Evolutionary conservation across 37 sponge, comb jelly and placozoan species (phyloP).

Genomic region (Cladorhizidae sp.): DNA sequence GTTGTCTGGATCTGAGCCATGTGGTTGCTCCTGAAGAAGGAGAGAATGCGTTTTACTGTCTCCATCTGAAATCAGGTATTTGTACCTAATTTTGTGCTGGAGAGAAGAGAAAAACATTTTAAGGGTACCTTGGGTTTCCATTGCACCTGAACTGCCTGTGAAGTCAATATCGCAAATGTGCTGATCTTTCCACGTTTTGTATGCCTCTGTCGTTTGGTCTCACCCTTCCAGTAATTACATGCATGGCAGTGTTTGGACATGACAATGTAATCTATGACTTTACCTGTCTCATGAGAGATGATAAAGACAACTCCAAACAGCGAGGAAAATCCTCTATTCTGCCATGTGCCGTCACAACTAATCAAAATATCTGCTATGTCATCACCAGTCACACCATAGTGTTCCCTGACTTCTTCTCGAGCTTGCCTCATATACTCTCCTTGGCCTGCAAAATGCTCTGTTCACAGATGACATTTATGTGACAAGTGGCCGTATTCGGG

Average conservation of each 20-base stretch:
- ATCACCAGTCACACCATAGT: neutral
- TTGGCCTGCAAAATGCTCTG: neutral
- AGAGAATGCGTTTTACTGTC: conserved; percentile 17
- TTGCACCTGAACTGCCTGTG: conserved; percentile 23
- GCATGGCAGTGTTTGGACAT: conserved; percentile 16
- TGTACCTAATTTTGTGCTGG: neutral
- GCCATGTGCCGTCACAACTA: too few relatives aligned
- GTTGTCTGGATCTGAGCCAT: conserved; percentile 23
- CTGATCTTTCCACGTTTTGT: conserved; percentile 8
- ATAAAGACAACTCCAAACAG: conserved; percentile 14
- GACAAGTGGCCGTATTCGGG: neutral
- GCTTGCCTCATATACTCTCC: neutral
- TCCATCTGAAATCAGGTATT: conserved; percentile 17
- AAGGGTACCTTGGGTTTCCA: conserved; percentile 17
- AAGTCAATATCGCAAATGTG: conserved; percentile 3
- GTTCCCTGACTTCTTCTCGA: neutral
- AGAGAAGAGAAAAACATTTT: conserved; percentile 2
- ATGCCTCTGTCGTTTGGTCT: neutral
- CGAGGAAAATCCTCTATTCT: conserved; percentile 27
- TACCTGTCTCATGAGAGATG: conserved; percentile 7
- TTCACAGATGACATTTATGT: neutral
- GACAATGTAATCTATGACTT: conserved; percentile 29
- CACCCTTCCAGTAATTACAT: conserved; percentile 11
- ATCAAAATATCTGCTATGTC: neutral
- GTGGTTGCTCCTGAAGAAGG: conserved; percentile 16